Base-by-base conservation (phyloP, 2,113 vertebrate species). In the Erythrocercus mccallii region DNA sequence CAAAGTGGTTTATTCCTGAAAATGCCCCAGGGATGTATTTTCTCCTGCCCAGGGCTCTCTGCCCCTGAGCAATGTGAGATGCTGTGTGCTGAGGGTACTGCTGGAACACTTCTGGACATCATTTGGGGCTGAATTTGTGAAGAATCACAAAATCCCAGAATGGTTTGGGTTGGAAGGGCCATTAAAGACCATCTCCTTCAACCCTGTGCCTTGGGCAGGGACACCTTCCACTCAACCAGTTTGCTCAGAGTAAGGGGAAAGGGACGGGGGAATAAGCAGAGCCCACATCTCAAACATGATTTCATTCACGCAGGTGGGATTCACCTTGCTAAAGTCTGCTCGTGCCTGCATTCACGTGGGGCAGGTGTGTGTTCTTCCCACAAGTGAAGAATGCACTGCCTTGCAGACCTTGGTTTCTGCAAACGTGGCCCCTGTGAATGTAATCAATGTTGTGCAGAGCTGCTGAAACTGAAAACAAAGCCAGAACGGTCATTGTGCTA, bases 401-500 rank as follows among this genome's bases (percentile, higher is more conserved):
- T 68, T 38, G 16, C 76, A 97, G 86, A 47, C 82, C 88, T 69
- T 38, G 92, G 4, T 71, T 90, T 81, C 74, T 93, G 95, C 90
- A 81, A 70, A 45, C 33, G 27, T 35, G 86, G 94, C 80, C 91
- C 91, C 94, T 81, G 83, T 91, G 96, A 88, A 83, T 94, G 80
- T 60, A 91, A 94, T 94, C 94, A 91, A 57, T 0, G 80, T 11
- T 91, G 91, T 86, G 91, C 95, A 97, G 96, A 95, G 94, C 96
- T 84, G 92, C 94, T 88, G 89, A 86, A 95, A 94, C 5, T 0
- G 6, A 95, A 94, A 95, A 96, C 95, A 96, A 96, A 96, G 94
- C 83, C 92, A 71, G 86, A 94, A 84, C 50, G n/a, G 28, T 54
- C 95, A 94, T 91, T 95, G 95, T 95, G 95, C 95, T 97, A 95